These are phyloP conservation scores for Hymenochirus boettgeri DNA, from an alignment of 2,113 vertebrate species.

Conservation along the genomic window DNA sequence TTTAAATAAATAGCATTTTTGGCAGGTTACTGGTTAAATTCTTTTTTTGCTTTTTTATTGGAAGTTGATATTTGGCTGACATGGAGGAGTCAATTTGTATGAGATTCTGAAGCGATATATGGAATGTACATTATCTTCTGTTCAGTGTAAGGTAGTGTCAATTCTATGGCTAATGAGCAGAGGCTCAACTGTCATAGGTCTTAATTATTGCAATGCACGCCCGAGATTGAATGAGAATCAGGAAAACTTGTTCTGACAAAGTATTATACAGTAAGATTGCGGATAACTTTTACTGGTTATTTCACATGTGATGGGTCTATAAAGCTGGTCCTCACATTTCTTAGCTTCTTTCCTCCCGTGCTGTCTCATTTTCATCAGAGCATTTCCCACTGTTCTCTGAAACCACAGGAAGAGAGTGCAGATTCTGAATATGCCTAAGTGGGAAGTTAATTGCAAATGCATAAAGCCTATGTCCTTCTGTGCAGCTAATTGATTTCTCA, in stretches of 20 bases:
- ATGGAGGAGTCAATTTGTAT: too few relatives aligned
- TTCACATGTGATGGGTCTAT: background rate
- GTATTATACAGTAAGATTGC: too few relatives aligned
- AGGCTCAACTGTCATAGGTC: slow-evolving; percentile 3
- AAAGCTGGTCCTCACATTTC: background rate
- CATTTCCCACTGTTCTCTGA: background rate
- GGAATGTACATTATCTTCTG: too few relatives aligned
- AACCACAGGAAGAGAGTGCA: slow-evolving; percentile 22
- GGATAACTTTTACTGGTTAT: background rate
- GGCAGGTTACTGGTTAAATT: too few relatives aligned
- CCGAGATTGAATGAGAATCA: too few relatives aligned
- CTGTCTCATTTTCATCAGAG: background rate
- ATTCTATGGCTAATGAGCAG: slow-evolving; percentile 6
- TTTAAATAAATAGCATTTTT: too few relatives aligned
- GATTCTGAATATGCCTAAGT: slow-evolving; percentile 23
- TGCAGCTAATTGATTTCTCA: slow-evolving; percentile 18
- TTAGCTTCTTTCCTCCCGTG: background rate
- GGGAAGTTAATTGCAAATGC: slow-evolving; percentile 32
- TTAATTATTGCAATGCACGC: background rate
- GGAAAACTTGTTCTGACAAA: too few relatives aligned
- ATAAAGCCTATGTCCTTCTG: background rate
- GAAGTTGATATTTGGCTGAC: too few relatives aligned
- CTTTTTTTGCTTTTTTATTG: too few relatives aligned
- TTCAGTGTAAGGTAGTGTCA: background rate
- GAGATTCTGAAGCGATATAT: too few relatives aligned